These are phyloP conservation scores for Periparus ater DNA, from an alignment of 2,797 vertebrate genomes.

Conservation along the genomic window DNA sequence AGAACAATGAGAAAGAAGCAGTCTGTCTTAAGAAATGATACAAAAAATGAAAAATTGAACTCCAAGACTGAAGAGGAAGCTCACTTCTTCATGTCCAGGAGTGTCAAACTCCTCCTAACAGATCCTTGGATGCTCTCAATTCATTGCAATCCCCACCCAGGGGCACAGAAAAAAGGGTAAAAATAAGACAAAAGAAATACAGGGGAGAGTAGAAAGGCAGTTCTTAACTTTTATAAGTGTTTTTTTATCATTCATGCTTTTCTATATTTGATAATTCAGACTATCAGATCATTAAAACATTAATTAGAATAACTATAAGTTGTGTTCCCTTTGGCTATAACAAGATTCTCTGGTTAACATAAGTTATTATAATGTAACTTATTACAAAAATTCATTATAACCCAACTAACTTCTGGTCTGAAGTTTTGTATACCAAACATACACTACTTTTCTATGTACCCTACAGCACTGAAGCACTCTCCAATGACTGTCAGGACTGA, in stretches of 20 bases:
- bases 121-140: neutral
- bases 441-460: neutral
- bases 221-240: neutral
- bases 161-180: neutral
- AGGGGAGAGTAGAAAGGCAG: neutral
- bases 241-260: neutral
- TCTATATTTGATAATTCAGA: neutral
- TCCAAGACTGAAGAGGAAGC: neutral
- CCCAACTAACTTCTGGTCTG: neutral
- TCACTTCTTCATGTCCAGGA: accelerated
- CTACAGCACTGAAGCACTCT: neutral
- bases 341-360: neutral
- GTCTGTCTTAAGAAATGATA: neutral
- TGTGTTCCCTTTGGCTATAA: neutral
- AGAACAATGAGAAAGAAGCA: neutral
- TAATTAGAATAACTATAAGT: neutral
- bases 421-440: neutral
- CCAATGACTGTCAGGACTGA: neutral
- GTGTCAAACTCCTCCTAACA: neutral
- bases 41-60: neutral
- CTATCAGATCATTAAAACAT: neutral
- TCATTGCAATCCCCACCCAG: neutral
- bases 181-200: neutral
- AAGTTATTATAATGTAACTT: too few species aligned
- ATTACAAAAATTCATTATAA: neutral